These are phyloP conservation scores for Sebastes hubbsi DNA, from an alignment of 2,797 vertebrate genomes.

Conservation along the genomic window DNA sequence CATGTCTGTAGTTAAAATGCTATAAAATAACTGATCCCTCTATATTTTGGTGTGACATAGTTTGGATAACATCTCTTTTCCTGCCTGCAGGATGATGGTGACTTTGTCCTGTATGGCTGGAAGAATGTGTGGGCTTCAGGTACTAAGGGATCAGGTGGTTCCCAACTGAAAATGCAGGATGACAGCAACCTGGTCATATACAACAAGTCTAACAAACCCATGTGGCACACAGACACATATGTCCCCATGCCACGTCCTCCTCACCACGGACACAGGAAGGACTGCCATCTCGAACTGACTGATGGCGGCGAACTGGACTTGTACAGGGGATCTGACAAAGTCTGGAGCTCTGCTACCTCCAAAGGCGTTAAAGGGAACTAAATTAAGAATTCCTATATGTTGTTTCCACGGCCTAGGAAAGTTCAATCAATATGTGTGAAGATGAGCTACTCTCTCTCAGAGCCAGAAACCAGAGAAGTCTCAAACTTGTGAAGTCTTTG, in stretches of 20 bases:
- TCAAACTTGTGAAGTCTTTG: too few species aligned
- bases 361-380: background rate
- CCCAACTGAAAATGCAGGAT: background rate
- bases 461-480: too few species aligned
- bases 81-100: conserved; percentile 21
- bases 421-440: background rate
- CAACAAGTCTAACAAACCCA: background rate
- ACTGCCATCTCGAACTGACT: background rate
- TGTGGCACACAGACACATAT: background rate
- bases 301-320: background rate
- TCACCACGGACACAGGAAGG: background rate
- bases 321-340: background rate
- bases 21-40: background rate
- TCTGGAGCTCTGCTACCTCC: conserved; percentile 20
- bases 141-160: background rate
- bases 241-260: background rate
- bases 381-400: too few species aligned
- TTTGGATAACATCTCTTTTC: background rate
- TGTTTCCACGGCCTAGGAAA: background rate
- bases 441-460: background rate
- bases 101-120: background rate
- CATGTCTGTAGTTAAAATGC: background rate
- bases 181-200: background rate
- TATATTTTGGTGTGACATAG: background rate
- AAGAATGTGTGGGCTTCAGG: background rate